Percentiles rank a stretch among this genome's conserved stretches.
Conservation (phyloP, 2,888 invertebrate species). For the Coleophora flavipennella region DNA sequence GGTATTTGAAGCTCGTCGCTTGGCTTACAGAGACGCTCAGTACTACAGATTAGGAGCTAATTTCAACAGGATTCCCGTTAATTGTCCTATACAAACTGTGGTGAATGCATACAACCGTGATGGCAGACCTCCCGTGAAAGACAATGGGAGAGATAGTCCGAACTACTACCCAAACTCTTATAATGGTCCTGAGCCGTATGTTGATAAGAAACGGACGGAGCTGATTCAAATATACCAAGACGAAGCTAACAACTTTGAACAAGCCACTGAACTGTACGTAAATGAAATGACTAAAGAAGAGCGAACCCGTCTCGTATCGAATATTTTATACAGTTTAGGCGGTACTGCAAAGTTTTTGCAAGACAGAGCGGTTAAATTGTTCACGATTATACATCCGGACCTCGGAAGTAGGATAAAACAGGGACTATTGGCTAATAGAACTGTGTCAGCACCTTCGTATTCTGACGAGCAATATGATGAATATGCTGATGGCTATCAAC, state of each 20-base stretch:
- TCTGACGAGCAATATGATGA: too few relatives aligned
- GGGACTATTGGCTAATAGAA: neutral
- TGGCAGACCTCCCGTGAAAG: slow-evolving; percentile 22
- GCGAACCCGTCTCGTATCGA: slow-evolving; percentile 78
- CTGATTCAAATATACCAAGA: neutral
- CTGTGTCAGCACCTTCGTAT: too few relatives aligned
- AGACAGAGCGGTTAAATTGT: slow-evolving; percentile 77
- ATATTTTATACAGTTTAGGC: slow-evolving; percentile 70
- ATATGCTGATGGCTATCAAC: too few relatives aligned
- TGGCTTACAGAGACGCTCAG: slow-evolving; percentile 90
- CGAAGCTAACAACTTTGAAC: slow-evolving; percentile 1
- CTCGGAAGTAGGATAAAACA: neutral
- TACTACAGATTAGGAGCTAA: slow-evolving; percentile 86
- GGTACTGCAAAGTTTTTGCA: slow-evolving; percentile 6
- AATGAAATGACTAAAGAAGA: slow-evolving; percentile 74
- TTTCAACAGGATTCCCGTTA: slow-evolving; percentile 89
- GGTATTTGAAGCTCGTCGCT: slow-evolving; percentile 85
- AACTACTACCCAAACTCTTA: slow-evolving; percentile 33
- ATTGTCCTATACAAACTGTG: slow-evolving; percentile 82
- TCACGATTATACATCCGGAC: slow-evolving; percentile 38
- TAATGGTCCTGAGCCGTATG: slow-evolving; percentile 28
- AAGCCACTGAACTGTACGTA: neutral
- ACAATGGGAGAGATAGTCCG: slow-evolving; percentile 24
- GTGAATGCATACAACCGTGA: slow-evolving; percentile 24
- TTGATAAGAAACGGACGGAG: slow-evolving; percentile 20